Evolutionary conservation across 2,888 invertebrate genomes (phyloP), one percentile per base, ranked within the genome.

Genomic region (Pollenia griseotomentosa): DNA sequence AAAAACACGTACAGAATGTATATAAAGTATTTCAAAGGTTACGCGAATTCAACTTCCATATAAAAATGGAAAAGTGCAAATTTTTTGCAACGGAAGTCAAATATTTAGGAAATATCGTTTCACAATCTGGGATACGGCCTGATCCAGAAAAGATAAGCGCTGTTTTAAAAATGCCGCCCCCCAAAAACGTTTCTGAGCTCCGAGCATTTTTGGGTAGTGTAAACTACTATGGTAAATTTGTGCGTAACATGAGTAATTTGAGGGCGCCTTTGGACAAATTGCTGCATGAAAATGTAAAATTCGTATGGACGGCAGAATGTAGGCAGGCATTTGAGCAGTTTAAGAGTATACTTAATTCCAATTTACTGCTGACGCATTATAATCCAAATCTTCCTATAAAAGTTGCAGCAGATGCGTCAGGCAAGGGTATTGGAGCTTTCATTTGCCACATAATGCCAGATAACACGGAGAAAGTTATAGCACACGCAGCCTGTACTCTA

Each of bases 1-100:
- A 73, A 73, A 57, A 73, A 12, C 73, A 73, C 16, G 10, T 55
- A 9, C 2, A 71, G 3, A 57, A 57, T 40, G 55, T 71, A 8
- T 44, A 19, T 7, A 71, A 11, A 16, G 55, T 73, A 2, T 3
- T 68, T 1, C 55, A 66, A 42, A 78, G 57, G 19, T 1, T 77
- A 9, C 65, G 19, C 12, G 65, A 77, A 19, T 77, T 44, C 23
- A 65, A 23, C 44, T 77, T 63, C 19, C 65, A 14, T 12, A 51
- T 77, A 2, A 55, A 77, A 33, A 12, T 66, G 19, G 66, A 55
- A 12, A 66, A 78, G 66, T 78, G 77, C 14, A 40, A 46, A 57
- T 79, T 79, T 51, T 79, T 79, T 14, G 14, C 55, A 19, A 14
- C 12, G 2, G 59, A 68, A 4, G 57, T 79, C 1, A 68, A 68